Evolutionary conservation across 2,888 invertebrate species (phyloP).

Genomic region (Ormyrus labotus): DNA sequence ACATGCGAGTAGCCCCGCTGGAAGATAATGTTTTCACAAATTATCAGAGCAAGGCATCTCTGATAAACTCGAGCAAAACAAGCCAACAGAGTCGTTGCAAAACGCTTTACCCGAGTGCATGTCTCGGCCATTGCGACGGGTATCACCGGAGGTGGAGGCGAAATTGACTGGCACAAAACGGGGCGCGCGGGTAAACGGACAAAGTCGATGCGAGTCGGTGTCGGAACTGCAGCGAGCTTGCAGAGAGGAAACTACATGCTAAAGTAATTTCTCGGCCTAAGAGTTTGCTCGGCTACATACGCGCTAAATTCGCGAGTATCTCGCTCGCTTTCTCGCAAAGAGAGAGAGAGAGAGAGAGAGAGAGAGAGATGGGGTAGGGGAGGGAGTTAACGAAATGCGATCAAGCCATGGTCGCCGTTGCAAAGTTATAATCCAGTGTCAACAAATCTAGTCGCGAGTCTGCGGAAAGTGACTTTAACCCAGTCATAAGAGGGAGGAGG

Average conservation of each 20-base stretch:
- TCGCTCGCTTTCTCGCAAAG: neutral
- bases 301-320: slow-evolving; percentile 20
- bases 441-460: slow-evolving; percentile 60
- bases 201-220: too few relatives aligned
- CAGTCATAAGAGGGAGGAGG: neutral
- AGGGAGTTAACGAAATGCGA: slow-evolving; percentile 21
- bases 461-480: slow-evolving; percentile 35
- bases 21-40: too few relatives aligned
- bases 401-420: slow-evolving; percentile 32
- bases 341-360: neutral
- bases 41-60: too few relatives aligned
- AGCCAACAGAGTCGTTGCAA: neutral
- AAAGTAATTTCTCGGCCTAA: slow-evolving; percentile 36
- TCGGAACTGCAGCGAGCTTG: too few relatives aligned
- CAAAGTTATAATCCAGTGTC: slow-evolving; percentile 66
- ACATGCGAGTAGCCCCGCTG: too few relatives aligned
- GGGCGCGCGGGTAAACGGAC: too few relatives aligned
- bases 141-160: too few relatives aligned
- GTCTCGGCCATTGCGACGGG: too few relatives aligned
- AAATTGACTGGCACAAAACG: too few relatives aligned
- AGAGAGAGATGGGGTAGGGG: neutral
- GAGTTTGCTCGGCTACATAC: slow-evolving; percentile 23
- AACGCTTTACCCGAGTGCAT: too few relatives aligned
- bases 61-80: neutral
- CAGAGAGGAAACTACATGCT: too few relatives aligned